phyloP scores from a whole-genome alignment of 2,113 vertebrate genomes.

The Genyomyrus donnyi region DNA sequence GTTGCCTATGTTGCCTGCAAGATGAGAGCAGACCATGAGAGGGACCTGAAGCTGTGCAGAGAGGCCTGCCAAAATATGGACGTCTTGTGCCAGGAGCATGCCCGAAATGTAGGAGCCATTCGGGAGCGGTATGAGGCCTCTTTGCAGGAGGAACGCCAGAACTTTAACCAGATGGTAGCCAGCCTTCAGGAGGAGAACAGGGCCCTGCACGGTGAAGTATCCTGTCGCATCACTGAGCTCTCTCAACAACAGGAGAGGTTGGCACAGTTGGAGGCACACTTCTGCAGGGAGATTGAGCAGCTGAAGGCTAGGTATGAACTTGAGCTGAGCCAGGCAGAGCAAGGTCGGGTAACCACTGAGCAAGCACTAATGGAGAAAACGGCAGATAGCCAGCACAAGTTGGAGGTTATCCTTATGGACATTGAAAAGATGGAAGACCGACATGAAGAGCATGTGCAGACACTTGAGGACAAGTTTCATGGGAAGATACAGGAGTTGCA shows the following conservation, averaged over 20 bases:
- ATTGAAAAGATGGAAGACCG: conserved; percentile 66
- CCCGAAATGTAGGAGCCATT: conserved; percentile 59
- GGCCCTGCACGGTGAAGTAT: conserved; percentile 64
- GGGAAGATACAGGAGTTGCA: conserved; percentile 73
- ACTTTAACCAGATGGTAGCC: conserved; percentile 63
- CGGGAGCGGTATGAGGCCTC: conserved; percentile 71
- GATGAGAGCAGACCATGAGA: conserved; percentile 68
- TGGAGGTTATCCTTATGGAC: conserved; percentile 65
- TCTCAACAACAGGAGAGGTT: conserved; percentile 57
- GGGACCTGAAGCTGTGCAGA: conserved; percentile 65
- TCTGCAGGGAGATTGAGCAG: conserved; percentile 58
- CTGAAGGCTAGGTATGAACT: conserved; percentile 62
- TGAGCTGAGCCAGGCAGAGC: conserved; percentile 62
- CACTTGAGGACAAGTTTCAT: conserved; percentile 75
- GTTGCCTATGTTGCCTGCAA: conserved; percentile 80
- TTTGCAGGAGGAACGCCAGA: conserved; percentile 67
- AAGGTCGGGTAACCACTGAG: conserved; percentile 60
- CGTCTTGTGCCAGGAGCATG: conserved; percentile 64
- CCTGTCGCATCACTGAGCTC: conserved; percentile 61
- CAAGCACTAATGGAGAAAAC: conserved; percentile 64
- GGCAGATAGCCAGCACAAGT: conserved; percentile 57
- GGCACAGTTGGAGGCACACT: conserved; percentile 59
- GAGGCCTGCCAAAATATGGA: conserved; percentile 67
- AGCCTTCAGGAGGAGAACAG: conserved; percentile 71
- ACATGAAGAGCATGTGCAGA: conserved; percentile 68